These are phyloP conservation scores for Melikaiella ostensackeni DNA, from an alignment of 2,888 invertebrate genomes.

Conservation along the genomic window DNA sequence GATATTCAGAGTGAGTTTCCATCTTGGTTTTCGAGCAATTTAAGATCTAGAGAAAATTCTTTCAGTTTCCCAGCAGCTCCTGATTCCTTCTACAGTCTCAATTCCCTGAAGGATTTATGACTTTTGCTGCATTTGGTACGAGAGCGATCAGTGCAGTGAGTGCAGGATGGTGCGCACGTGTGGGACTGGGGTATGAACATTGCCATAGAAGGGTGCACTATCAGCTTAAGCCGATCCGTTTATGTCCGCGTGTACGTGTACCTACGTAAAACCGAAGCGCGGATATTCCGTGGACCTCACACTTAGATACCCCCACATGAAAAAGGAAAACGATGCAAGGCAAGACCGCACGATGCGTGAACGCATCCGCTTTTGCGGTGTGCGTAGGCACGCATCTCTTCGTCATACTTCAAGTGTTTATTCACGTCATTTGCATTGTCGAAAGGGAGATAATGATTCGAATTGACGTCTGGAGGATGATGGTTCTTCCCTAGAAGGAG, in stretches of 20 bases:
- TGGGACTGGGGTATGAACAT: constrained; percentile 1
- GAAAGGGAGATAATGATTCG: constrained; percentile 8
- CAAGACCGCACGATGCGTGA: constrained; percentile 22
- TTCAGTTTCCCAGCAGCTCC: neutral
- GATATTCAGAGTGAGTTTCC: neutral
- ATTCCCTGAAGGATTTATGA: constrained; percentile 3
- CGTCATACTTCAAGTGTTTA: constrained; percentile 37
- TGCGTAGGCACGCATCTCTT: constrained; percentile 34
- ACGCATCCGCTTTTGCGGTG: neutral
- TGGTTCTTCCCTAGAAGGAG: constrained; percentile 28
- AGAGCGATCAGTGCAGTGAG: neutral
- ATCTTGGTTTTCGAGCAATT: neutral
- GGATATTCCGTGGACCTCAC: constrained; percentile 2
- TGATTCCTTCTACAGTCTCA: constrained; percentile 1
- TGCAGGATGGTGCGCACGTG: neutral
- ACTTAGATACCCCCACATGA: constrained; percentile 1
- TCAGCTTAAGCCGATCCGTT: constrained; percentile 12
- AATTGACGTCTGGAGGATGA: constrained; percentile 4
- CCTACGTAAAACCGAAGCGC: neutral
- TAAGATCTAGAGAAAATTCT: neutral
- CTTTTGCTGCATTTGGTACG: constrained; percentile 1
- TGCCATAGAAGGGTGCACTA: constrained; percentile 17
- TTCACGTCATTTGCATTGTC: constrained; percentile 32
- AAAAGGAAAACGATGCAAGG: constrained; percentile 31
- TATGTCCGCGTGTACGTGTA: neutral